Evolutionary conservation across 2,113 vertebrate genomes (phyloP).

Genomic region (Odontesthes bonariensis): DNA sequence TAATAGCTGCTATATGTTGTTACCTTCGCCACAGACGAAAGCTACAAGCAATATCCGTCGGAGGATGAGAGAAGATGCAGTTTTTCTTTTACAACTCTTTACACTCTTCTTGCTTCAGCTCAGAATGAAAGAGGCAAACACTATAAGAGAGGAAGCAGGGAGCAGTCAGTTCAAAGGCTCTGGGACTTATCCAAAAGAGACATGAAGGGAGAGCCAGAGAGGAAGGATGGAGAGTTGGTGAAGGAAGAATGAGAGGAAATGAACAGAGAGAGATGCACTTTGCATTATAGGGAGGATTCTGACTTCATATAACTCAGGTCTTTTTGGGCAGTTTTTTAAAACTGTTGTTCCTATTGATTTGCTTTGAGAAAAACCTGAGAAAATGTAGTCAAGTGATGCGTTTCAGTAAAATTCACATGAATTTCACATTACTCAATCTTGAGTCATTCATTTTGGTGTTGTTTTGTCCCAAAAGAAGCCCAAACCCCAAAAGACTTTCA

Average conservation of each 20-base stretch:
- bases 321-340: not conserved
- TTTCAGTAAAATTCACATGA: too few species aligned
- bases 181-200: conserved; percentile 48
- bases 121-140: conserved; percentile 49
- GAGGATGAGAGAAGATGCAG: conserved; percentile 53
- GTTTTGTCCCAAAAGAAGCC: too few species aligned
- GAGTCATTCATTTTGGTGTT: too few species aligned
- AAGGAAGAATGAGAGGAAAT: conserved; percentile 39
- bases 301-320: not conserved
- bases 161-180: conserved; percentile 55
- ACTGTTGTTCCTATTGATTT: not conserved
- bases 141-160: conserved; percentile 37
- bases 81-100: conserved; percentile 61
- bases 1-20: conserved; percentile 53
- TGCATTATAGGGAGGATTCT: conserved; percentile 29
- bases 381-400: not conserved
- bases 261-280: conserved; percentile 37
- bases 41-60: conserved; percentile 50
- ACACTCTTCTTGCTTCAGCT: conserved; percentile 32
- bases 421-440: too few species aligned
- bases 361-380: too few species aligned
- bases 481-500: too few species aligned
- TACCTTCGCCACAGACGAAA: conserved; percentile 54
- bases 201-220: conserved; percentile 40
- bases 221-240: conserved; percentile 25